These are phyloP conservation scores for Zaprionus davidi DNA, from an alignment of 1,140 invertebrate species.

Conservation along the genomic window DNA sequence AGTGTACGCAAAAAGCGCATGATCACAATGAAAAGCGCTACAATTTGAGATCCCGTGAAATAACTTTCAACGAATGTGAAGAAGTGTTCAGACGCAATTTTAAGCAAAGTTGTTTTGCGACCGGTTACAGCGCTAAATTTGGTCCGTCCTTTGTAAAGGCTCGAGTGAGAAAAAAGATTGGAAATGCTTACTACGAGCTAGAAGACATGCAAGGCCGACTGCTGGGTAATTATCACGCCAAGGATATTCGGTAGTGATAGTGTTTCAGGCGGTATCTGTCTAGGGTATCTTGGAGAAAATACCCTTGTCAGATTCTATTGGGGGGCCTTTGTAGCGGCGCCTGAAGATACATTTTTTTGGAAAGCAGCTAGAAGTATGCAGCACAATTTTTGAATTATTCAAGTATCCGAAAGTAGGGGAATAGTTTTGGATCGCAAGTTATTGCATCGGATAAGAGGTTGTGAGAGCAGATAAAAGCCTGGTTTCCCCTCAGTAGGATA, in stretches of 20 bases:
- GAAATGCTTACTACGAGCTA: conserved; percentile 2
- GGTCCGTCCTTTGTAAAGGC: conserved; percentile 34
- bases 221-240: conserved; percentile 18
- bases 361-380: too few species aligned
- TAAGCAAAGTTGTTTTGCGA: background rate
- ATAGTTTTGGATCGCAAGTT: too few species aligned
- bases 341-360: too few species aligned
- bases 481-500: too few species aligned
- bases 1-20: background rate
- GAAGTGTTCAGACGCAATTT: background rate
- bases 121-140: conserved; percentile 18
- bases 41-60: background rate
- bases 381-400: too few species aligned
- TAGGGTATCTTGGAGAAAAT: background rate
- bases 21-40: background rate
- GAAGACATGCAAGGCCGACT: conserved; percentile 15
- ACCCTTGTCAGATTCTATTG: background rate
- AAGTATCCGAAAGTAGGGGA: too few species aligned
- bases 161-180: background rate
- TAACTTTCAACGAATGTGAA: background rate
- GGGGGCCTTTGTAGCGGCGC: too few species aligned
- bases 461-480: too few species aligned
- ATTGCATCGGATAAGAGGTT: too few species aligned
- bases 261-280: background rate
- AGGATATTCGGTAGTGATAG: background rate